Base-by-base conservation (phyloP, 92 coral and sea anemone species). In the Siderastrea siderea region DNA sequence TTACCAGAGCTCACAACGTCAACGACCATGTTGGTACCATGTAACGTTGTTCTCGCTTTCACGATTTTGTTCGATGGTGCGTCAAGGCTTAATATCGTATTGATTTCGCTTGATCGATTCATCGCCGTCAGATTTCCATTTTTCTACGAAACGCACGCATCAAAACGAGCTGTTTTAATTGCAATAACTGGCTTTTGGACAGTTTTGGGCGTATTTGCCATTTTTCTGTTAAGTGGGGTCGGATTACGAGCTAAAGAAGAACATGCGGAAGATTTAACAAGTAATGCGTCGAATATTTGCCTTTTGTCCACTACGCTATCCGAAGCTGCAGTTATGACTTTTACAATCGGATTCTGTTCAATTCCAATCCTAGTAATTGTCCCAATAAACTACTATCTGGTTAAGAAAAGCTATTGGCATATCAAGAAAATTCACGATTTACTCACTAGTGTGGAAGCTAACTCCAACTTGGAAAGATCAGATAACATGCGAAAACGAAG, bases 381-480 rank as follows among this genome's bases (percentile, higher is more conserved):
- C 47, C 96, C 96, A 2, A 77, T 92, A 51, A 92, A 94, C 49
- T 52, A 86, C 6, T 94, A 88, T 68, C 81, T 94, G 43, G 44
- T 94, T 26, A 80, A 85, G 48, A 77, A 70, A 43, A 94, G 95
- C 57, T 79, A 76, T 13, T 78, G 81, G 53, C 96, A 94, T 17
- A 72, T 84, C 47, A 82, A 80, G 64, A 72, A 47, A 55, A 92
- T 92, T 46, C 87, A 86, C 54, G 74, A 80, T 6, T 92, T 92
- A 46, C 81, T 83, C 44, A 10, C 47, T 10, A 82, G 85, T 57
- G 15, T 91, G 13, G 79, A 85, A 46, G 74, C 77, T 49, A 87
- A 87, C 80, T 75, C 51, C 26, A 87, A 83, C 85, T n/a, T 67
- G 45, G 55, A 68, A 11, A 55, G 54, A 38, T 52, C 75, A 52